Base-by-base conservation (phyloP, 1,140 invertebrate genomes). In the Wasmannia auropunctata region DNA sequence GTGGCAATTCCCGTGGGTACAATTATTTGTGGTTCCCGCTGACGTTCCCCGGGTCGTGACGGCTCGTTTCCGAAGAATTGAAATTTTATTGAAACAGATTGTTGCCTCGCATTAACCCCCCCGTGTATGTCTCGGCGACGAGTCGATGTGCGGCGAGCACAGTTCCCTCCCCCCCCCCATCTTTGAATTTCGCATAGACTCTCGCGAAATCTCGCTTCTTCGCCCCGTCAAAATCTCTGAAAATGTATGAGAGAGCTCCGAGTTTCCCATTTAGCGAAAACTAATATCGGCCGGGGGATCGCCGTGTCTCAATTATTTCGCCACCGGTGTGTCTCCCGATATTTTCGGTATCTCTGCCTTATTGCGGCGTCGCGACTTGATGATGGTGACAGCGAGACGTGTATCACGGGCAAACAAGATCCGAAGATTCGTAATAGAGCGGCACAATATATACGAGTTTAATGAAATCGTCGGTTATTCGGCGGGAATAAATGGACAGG, bases 1-100 rank as follows among this genome's bases (percentile, higher is more conserved):
- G 87, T 90, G 90, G 88, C 89, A 90, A 92, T 92, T 92, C 90
- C 89, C 91, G 69, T 63, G 75, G 83, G 91, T 81, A 86, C 92
- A 81, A 93, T 94, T 93, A 93, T 90, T 92, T 75, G 87, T 75
- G 70, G 90, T 89, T 90, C 31, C 60, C 77, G 43, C 49, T 67
- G 86, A 87, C 86, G 31, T 87, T 37, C 43, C 34, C 72, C n/a
- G n/a, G 56, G n/a, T 28, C 25, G 43, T 37, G 58, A 40, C 34
- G 63, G 40, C 37, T 54, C 63, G 65, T 56, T n/a, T 54, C 62
- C n/a, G 70, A 85, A 67, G 70, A 87, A 85, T 87, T 65, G 67
- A 81, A 76, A 87, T 62, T 49, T 56, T 84, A 76, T 76, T 70
- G 58, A 58, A 62, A 69, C 31, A 70, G 67, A 83, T 83, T 74